Evolutionary conservation across 2,797 vertebrate genomes (phyloP).

Genomic region (Poeciliopsis turneri): DNA sequence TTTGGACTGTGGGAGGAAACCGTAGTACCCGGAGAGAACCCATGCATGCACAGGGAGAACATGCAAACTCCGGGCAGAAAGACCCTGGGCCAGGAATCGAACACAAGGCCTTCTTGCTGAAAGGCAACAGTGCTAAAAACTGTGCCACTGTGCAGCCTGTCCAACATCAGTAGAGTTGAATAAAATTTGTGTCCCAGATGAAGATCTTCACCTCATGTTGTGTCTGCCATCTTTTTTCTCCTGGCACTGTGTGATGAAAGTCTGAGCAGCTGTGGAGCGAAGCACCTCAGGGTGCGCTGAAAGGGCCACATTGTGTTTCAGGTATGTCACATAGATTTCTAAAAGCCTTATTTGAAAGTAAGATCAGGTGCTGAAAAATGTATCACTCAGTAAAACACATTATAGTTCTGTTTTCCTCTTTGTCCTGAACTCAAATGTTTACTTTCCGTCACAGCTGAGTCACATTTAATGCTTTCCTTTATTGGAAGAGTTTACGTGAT

Average conservation of each 20-base stretch:
- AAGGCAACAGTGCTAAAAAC: no score
- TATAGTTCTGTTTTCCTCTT: not conserved
- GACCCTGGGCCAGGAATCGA: no score
- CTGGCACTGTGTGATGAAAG: slow-evolving; percentile 7
- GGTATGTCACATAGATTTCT: slow-evolving; percentile 21
- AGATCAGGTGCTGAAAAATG: not conserved
- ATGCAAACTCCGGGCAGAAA: no score
- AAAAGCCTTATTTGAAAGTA: slow-evolving; percentile 2
- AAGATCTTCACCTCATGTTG: not conserved
- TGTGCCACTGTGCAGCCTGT: no score
- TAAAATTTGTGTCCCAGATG: not conserved
- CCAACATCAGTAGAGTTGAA: not conserved
- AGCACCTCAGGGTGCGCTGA: slow-evolving; percentile 18
- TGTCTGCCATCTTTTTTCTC: not conserved
- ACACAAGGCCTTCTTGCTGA: no score
- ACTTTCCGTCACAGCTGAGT: not conserved
- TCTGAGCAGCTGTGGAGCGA: slow-evolving; percentile 10
- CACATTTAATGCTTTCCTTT: not conserved
- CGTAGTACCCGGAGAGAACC: no score
- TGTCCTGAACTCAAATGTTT: not conserved
- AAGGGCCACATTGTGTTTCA: slow-evolving; percentile 21
- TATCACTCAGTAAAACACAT: not conserved
- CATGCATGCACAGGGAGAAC: no score
- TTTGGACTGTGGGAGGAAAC: no score
- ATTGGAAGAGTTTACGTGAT: not conserved